Evolutionary conservation across 1,140 invertebrate species (phyloP).

Genomic region (Neocloeon triangulifer): DNA sequence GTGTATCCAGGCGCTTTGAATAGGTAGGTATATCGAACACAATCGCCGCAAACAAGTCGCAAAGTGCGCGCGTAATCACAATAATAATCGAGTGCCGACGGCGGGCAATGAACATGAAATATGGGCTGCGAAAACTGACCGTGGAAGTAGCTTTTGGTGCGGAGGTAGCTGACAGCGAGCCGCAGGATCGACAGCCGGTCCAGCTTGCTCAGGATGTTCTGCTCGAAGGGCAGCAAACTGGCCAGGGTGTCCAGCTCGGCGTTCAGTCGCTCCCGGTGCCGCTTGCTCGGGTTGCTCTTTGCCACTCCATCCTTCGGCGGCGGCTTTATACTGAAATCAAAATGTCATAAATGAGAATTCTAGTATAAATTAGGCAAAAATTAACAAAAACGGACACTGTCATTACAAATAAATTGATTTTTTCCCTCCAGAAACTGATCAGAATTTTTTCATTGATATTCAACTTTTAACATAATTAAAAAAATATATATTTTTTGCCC

Average conservation of each 20-base stretch:
- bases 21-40: too few species aligned
- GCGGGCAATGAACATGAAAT: neutral
- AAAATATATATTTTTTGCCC: too few species aligned
- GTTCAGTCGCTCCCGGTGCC: conserved; percentile 91
- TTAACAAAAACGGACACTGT: too few species aligned
- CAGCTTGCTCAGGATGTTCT: conserved; percentile 92
- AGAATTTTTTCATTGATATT: too few species aligned
- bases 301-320: conserved; percentile 79
- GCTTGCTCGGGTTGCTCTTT: conserved; percentile 96
- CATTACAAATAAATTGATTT: too few species aligned
- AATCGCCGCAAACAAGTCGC: too few species aligned
- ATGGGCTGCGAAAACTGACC: conserved; percentile 51
- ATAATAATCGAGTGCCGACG: too few species aligned
- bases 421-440: too few species aligned
- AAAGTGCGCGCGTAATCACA: too few species aligned
- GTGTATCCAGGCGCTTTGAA: too few species aligned
- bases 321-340: conserved; percentile 66
- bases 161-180: conserved; percentile 90
- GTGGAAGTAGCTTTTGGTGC: conserved; percentile 99
- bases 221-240: conserved; percentile 93
- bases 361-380: too few species aligned
- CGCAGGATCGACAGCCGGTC: conserved; percentile 93
- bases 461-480: too few species aligned
- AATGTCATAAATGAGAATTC: conserved; percentile 10
- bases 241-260: conserved; percentile 94